Conservation (phyloP, 1,140 invertebrate genomes). For the Ladona fulva region DNA sequence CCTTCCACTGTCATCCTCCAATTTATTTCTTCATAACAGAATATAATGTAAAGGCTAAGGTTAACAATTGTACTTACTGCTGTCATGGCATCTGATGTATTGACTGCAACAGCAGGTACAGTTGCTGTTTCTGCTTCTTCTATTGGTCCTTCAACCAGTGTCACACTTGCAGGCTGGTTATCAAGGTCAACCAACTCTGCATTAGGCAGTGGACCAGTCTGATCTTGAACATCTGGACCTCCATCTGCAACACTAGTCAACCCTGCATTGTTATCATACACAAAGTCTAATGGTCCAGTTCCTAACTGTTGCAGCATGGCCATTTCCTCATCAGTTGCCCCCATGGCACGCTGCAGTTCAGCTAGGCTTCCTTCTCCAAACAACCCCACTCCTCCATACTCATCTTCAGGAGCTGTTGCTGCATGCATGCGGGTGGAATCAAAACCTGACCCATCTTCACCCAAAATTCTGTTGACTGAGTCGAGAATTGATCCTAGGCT, state of each 20-base stretch:
- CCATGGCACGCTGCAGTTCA: slow-evolving; percentile 31
- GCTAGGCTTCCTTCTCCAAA: slow-evolving; percentile 17
- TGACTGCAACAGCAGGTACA: not conserved
- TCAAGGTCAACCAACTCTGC: slow-evolving; percentile 17
- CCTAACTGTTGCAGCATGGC: slow-evolving; percentile 30
- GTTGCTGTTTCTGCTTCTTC: slow-evolving; percentile 5
- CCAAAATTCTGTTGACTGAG: slow-evolving; percentile 12
- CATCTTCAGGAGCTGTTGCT: not conserved
- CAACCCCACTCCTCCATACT: not conserved
- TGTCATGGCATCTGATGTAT: not conserved
- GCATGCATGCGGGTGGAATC: not conserved
- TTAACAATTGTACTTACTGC: too few relatives aligned
- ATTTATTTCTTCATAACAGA: too few relatives aligned
- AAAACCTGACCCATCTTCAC: not conserved
- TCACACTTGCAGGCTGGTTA: slow-evolving; percentile 24
- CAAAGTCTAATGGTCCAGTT: slow-evolving; percentile 14
- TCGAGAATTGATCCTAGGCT: slow-evolving; percentile 9
- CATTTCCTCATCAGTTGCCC: slow-evolving; percentile 32
- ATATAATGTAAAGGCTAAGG: too few relatives aligned
- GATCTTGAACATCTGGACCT: not conserved
- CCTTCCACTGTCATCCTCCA: too few relatives aligned
- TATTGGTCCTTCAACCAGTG: slow-evolving; percentile 23
- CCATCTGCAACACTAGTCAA: not conserved
- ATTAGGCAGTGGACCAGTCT: slow-evolving; percentile 14
- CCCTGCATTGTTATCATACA: slow-evolving; percentile 17